phyloP scores from a whole-genome alignment of 2,113 vertebrate genomes.

The Sceloporus tristichus region DNA sequence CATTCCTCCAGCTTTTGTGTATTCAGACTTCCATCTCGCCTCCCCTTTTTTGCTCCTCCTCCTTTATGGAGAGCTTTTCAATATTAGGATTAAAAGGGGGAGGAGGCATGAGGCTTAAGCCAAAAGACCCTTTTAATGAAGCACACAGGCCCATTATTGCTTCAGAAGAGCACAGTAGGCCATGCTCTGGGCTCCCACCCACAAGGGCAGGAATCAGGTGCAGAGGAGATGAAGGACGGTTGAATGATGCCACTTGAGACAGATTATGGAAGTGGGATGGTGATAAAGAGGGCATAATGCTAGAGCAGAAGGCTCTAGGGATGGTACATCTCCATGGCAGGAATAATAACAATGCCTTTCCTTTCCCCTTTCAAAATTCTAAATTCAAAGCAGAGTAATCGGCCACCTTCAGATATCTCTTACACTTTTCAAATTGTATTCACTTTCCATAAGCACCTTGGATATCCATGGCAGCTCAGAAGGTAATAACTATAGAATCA shows the following conservation, averaged over 20 bases:
- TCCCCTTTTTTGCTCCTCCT: conserved; percentile 53
- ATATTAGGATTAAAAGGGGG: conserved; percentile 45
- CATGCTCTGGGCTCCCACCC: background rate
- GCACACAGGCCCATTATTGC: conserved; percentile 8
- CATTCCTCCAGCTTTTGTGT: conserved; percentile 77
- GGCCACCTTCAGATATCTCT: background rate
- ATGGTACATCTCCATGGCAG: conserved; percentile 24
- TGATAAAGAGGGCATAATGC: conserved; percentile 6
- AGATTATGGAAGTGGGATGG: background rate
- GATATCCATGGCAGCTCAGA: background rate
- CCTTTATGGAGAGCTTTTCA: conserved; percentile 42
- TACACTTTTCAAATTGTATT: background rate
- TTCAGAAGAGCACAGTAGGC: background rate
- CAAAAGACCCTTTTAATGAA: conserved; percentile 43
- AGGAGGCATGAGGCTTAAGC: conserved; percentile 41
- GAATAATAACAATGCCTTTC: conserved; percentile 8
- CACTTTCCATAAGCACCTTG: background rate
- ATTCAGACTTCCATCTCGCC: conserved; percentile 54
- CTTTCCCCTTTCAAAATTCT: conserved; percentile 11
- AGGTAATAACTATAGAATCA: background rate
- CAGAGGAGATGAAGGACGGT: accelerated
- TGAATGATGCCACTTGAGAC: background rate
- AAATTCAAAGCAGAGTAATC: background rate
- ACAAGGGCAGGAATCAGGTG: background rate
- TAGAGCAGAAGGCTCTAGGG: conserved; percentile 25